Evolutionary conservation across 2,113 vertebrate species (phyloP).

Genomic region (Corapipo altera): DNA sequence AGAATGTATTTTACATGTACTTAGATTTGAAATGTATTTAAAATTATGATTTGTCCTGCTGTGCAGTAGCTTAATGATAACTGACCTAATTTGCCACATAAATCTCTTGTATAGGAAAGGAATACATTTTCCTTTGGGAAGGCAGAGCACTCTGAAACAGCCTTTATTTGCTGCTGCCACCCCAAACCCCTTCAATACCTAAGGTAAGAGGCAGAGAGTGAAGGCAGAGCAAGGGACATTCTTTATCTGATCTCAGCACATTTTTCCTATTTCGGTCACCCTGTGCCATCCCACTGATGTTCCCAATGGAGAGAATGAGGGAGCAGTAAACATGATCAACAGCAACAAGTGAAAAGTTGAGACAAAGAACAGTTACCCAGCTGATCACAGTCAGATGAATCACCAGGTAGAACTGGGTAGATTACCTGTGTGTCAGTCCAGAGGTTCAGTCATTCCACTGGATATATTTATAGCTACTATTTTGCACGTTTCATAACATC

Average conservation of each 20-base stretch:
- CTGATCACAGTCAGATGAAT: neutral
- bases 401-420: neutral
- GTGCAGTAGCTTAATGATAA: conserved; percentile 42
- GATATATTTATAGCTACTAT: neutral
- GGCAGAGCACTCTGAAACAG: neutral
- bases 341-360: neutral
- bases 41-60: conserved; percentile 50
- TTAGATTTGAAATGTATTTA: conserved; percentile 47
- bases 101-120: neutral
- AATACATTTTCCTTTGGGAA: neutral
- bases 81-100: conserved; percentile 33
- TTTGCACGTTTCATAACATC: neutral
- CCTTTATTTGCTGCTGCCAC: neutral
- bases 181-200: neutral
- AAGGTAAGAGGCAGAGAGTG: neutral
- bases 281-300: neutral
- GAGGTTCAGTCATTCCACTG: neutral
- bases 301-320: neutral
- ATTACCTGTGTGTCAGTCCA: neutral
- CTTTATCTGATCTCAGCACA: neutral
- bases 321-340: neutral
- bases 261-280: neutral
- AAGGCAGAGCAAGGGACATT: neutral
- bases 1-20: conserved; percentile 9
- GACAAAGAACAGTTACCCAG: neutral